Conservation (phyloP, 2,888 invertebrate species). For the Amblyjoppa proteus region DNA sequence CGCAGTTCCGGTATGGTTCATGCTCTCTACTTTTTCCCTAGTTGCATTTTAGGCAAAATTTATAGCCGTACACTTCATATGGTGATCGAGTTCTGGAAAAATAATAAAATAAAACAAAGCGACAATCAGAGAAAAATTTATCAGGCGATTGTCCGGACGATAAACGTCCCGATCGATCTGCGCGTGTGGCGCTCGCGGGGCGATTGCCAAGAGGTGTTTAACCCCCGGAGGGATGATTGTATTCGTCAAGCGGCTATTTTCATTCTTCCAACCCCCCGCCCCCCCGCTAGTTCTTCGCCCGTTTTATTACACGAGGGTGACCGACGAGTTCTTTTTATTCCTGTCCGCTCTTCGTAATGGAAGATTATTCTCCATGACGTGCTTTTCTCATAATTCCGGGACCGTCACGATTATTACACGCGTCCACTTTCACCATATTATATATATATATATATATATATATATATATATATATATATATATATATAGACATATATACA, state of each 20-base stretch:
- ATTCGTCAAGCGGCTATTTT: slow-evolving; percentile 39
- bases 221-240: slow-evolving; percentile 40
- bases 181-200: slow-evolving; percentile 6
- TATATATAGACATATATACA: slow-evolving; percentile 5
- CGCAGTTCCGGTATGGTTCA: no score
- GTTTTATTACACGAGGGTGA: slow-evolving; percentile 50
- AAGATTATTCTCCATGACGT: slow-evolving; percentile 36
- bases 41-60: no score
- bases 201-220: slow-evolving; percentile 32
- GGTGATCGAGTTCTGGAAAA: not conserved
- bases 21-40: no score
- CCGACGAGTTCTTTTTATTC: slow-evolving; percentile 50
- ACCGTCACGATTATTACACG: slow-evolving; percentile 36
- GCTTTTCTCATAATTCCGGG: slow-evolving; percentile 55
- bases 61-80: no score
- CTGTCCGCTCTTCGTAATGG: slow-evolving; percentile 26
- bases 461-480: no score
- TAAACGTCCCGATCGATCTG: slow-evolving; percentile 17
- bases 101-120: not conserved
- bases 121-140: slow-evolving; percentile 3
- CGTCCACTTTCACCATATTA: not conserved
- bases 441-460: slow-evolving; percentile 28
- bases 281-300: not conserved
- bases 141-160: slow-evolving; percentile 2
- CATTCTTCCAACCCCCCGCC: slow-evolving; percentile 32